Percentiles rank a stretch among this genome's conserved stretches.
Conservation (phyloP, 2,888 invertebrate species). For the Spialia ferax region DNA sequence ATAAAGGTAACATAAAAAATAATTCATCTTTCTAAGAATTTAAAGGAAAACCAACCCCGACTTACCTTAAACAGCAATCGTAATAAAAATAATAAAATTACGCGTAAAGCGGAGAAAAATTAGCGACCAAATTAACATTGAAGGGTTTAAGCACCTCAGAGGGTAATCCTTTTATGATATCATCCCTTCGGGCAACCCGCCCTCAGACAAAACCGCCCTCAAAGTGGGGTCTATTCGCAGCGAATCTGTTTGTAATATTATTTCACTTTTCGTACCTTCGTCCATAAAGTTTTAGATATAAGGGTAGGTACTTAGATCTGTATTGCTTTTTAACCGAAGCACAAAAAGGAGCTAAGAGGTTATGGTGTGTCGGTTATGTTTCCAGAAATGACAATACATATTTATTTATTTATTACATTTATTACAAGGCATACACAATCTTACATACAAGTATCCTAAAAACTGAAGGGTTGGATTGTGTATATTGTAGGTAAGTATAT, state of each 20-base stretch:
- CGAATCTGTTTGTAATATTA: conserved; percentile 55
- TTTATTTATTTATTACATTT: too few species aligned
- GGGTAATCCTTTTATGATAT: conserved; percentile 76
- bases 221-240: conserved; percentile 51
- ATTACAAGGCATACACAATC: too few species aligned
- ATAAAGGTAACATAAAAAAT: not conserved
- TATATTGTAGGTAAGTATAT: too few species aligned
- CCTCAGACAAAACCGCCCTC: conserved; percentile 48
- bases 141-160: conserved; percentile 67
- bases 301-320: not conserved
- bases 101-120: conserved; percentile 67
- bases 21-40: not conserved
- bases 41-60: not conserved
- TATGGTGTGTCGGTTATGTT: conserved; percentile 1
- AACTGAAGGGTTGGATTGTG: too few species aligned
- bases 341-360: not conserved
- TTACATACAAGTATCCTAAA: too few species aligned
- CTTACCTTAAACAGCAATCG: conserved; percentile 14
- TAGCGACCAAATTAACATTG: conserved; percentile 79
- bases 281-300: conserved; percentile 25
- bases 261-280: conserved; percentile 39
- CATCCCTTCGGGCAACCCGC: conserved; percentile 64
- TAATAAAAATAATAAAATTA: conserved; percentile 39
- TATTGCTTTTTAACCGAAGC: not conserved
- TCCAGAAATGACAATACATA: not conserved